Base-by-base conservation (phyloP, 2,113 vertebrate genomes). In the Xerus inauris region DNA sequence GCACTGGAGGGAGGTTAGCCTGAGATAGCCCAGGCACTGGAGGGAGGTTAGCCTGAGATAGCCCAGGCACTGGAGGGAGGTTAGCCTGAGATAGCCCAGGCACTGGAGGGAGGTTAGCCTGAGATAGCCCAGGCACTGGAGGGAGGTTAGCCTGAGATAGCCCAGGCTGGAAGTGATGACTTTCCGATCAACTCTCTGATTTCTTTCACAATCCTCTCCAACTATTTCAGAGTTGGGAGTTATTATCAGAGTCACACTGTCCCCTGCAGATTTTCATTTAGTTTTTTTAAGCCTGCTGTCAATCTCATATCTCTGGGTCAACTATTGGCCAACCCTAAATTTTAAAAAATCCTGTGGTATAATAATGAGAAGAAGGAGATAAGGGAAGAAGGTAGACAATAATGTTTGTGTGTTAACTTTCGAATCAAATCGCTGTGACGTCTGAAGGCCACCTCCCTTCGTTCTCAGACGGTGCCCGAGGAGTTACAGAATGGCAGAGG, bases 401-500 rank as follows among this genome's bases (percentile, higher is more conserved):
- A 79, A 6, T 1, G 11, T 69, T 22, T 10, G n/a, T 8, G 35
- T 5, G 0, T 38, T 20, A 17, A 26, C 42, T 1, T 28, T 40
- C 19, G 24, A 59, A 49, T 51, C 51, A 47, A 11, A 5, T 22
- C 17, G 5, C 54, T 3, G 0, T 85, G 7, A 83, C n/a, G 95
- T 71, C 93, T 72, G 9, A 26, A n/a, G 38, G 2, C 77, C 2
- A 0, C 92, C 40, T 96, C 35, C 47, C 69, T 26, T 69, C 80
- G 76, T 93, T 45, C 0, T 88, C 97, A 99, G 99, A 99, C 99
- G 0, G 99, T 99, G 87, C 99, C 99, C 0, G 99, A 99, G 97
- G 99, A 99, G 97, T 98, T 99, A 86, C 99, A 99, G 98, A 99
- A 99, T 0, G 99, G 99, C 16, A 98, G 99, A 0, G 99, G 99